phyloP scores from a whole-genome alignment of 2,113 vertebrate genomes.

The Tachycineta bicolor region DNA sequence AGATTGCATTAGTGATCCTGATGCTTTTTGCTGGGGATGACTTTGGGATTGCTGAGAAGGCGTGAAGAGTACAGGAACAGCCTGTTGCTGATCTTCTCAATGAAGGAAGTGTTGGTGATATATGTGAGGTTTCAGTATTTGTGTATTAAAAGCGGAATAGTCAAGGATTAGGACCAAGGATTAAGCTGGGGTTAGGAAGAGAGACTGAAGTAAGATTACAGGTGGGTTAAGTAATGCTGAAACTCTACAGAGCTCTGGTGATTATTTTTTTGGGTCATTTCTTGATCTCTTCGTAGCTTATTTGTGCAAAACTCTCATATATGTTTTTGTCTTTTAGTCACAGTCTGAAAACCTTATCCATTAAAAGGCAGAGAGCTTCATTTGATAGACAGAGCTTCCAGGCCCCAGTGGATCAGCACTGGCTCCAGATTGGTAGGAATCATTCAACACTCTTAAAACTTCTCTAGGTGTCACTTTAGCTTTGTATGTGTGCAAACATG shows the following conservation, averaged over 20 bases:
- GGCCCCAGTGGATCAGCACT: not conserved
- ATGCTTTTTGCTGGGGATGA: not conserved
- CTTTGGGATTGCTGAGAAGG: not conserved
- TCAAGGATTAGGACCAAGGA: not conserved
- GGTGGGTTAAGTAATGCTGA: not conserved
- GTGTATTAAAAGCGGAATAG: not conserved
- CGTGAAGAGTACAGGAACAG: not conserved
- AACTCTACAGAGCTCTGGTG: not conserved
- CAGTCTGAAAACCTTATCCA: not conserved
- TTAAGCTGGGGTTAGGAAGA: not conserved
- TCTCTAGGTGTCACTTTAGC: not conserved
- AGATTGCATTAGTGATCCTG: not conserved
- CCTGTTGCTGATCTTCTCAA: not conserved
- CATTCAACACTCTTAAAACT: not conserved
- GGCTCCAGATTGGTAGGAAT: not conserved
- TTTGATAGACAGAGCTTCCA: not conserved
- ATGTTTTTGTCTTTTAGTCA: not conserved
- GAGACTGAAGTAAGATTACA: not conserved
- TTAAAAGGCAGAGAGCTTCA: no score
- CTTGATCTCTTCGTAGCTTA: not conserved
- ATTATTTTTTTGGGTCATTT: not conserved
- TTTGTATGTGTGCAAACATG: not conserved
- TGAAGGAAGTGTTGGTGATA: not conserved
- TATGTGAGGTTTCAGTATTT: not conserved
- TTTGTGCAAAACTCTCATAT: not conserved